phyloP scores from a whole-genome alignment of 2,888 invertebrate genomes.

The Malthinus flaveolus region DNA sequence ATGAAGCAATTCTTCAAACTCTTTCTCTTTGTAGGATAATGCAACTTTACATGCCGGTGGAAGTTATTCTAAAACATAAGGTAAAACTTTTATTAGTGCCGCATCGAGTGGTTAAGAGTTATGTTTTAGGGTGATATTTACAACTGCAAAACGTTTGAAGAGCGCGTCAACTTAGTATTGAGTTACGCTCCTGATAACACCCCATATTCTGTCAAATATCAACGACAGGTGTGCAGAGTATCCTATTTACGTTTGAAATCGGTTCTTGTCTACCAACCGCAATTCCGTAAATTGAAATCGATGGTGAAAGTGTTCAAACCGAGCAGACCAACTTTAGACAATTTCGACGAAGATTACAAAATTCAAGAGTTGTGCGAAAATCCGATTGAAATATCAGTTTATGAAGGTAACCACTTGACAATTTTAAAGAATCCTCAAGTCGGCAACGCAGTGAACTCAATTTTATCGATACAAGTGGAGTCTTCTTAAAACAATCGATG shows the following conservation, averaged over 20 bases:
- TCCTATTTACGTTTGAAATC: constrained; percentile 62
- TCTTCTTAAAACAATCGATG: constrained; percentile 9
- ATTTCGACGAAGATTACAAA: constrained; percentile 67
- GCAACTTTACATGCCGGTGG: constrained; percentile 44
- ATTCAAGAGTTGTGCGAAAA: constrained; percentile 62
- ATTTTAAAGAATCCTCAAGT: constrained; percentile 69
- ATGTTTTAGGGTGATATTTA: constrained; percentile 54
- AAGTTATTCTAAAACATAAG: constrained; percentile 18
- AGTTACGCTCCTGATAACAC: constrained; percentile 51
- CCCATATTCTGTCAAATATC: constrained; percentile 52
- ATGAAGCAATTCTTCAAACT: constrained; percentile 58
- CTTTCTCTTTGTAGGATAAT: constrained; percentile 58
- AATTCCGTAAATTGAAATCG: constrained; percentile 53
- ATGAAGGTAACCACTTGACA: constrained; percentile 74
- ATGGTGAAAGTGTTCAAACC: constrained; percentile 67
- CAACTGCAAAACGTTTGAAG: constrained; percentile 60
- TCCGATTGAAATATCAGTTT: constrained; percentile 61
- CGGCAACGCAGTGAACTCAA: constrained; percentile 61
- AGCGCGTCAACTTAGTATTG: constrained; percentile 60
- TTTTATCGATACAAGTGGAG: constrained; percentile 11
- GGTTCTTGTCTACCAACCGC: constrained; percentile 56
- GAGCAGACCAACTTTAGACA: constrained; percentile 59
- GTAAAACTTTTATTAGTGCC: neutral
- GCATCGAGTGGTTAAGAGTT: constrained; percentile 21
- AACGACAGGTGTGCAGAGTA: constrained; percentile 50